These are phyloP conservation scores for Archilochus colubris DNA, from an alignment of 2,113 vertebrate species.

Conservation along the genomic window DNA sequence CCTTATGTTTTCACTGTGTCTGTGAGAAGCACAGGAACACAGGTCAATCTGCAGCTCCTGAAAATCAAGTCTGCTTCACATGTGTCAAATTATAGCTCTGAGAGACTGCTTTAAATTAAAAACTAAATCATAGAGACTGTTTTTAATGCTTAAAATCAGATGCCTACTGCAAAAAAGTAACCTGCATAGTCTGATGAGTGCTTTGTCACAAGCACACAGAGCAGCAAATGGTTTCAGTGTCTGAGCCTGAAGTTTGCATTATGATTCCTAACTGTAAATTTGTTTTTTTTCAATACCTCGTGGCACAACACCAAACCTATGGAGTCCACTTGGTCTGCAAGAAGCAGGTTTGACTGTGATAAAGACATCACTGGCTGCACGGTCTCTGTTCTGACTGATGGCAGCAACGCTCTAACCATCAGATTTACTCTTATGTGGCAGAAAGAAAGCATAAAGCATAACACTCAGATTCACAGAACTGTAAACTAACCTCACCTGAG, in stretches of 20 bases:
- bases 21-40: not conserved
- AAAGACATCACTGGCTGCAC: not conserved
- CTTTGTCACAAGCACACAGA: not conserved
- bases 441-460: not conserved
- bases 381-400: not conserved
- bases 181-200: not conserved
- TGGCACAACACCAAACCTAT: fast-evolving
- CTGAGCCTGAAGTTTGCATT: not conserved
- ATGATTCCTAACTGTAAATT: not conserved
- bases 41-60: not conserved
- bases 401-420: not conserved
- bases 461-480: not conserved
- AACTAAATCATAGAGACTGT: not conserved
- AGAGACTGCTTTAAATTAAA: not conserved
- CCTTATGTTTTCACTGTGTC: not conserved
- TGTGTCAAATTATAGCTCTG: not conserved
- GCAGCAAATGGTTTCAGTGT: not conserved
- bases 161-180: fast-evolving
- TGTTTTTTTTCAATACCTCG: not conserved
- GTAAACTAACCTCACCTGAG: not conserved
- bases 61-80: not conserved
- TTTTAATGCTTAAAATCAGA: not conserved
- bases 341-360: not conserved
- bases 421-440: not conserved
- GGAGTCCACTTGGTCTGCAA: not conserved